A percentile compares a stretch with the other conserved stretches of the same genome.
phyloP scores from a whole-genome alignment of 2,113 vertebrate genomes.

The Ictidomys tridecemlineatus region DNA sequence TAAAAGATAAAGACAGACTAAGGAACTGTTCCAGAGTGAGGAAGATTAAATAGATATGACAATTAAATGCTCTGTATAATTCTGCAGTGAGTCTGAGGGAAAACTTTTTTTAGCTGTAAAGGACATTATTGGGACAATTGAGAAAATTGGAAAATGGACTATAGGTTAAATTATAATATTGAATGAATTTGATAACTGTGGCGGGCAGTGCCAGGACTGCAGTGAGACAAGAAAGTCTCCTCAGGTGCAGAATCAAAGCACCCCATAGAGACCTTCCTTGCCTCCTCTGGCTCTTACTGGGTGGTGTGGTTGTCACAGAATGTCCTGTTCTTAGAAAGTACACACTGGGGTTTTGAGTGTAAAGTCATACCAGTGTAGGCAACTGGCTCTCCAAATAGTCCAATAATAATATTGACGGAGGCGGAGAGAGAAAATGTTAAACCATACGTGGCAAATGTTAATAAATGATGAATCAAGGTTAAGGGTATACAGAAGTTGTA shows the following conservation, averaged over 20 bases:
- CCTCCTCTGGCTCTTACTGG: background rate
- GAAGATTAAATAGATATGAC: background rate
- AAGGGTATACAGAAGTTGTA: background rate
- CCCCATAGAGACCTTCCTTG: no score
- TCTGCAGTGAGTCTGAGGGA: background rate
- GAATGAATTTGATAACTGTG: background rate
- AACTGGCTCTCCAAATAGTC: background rate
- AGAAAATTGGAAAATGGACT: background rate
- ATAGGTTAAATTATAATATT: background rate
- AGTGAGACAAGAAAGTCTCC: background rate
- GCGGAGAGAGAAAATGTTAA: background rate
- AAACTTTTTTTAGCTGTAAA: background rate
- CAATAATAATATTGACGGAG: background rate
- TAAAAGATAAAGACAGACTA: background rate
- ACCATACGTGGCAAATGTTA: background rate
- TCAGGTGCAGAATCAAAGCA: background rate
- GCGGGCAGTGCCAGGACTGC: background rate
- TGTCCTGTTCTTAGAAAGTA: background rate
- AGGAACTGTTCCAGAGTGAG: background rate
- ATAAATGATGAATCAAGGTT: background rate
- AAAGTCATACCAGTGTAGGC: background rate
- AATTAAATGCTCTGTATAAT: background rate
- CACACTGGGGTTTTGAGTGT: background rate
- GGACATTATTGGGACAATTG: background rate
- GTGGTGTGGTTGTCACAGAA: background rate